phyloP scores from a whole-genome alignment of 2,113 vertebrate genomes.

The Pterocles burchelli region DNA sequence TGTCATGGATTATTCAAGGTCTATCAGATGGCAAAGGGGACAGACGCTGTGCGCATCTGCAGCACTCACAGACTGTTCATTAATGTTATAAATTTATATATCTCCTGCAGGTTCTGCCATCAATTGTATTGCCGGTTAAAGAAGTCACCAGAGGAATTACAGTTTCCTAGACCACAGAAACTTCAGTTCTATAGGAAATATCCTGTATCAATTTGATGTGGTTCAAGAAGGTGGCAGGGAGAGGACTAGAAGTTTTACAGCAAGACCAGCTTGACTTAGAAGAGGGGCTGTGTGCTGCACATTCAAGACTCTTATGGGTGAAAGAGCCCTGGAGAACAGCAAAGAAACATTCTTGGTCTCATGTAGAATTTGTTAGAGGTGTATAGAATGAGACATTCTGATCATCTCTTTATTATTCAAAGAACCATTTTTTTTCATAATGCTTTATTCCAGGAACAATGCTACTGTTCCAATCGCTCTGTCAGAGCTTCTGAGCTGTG shows the following conservation, averaged over 20 bases:
- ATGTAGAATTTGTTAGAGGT: neutral
- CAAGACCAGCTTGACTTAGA: neutral
- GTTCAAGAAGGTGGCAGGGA: neutral
- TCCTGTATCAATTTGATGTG: neutral
- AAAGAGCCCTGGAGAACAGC: neutral
- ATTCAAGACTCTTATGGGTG: neutral
- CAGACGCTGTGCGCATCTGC: neutral
- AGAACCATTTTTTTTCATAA: neutral
- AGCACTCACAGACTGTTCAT: neutral
- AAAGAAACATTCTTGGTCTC: neutral
- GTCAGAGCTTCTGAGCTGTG: neutral
- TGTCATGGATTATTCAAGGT: neutral
- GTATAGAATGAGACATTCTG: neutral
- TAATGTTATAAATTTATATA: neutral
- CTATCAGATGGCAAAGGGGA: neutral
- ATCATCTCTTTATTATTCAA: conserved; percentile 9
- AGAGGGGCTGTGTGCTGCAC: neutral
- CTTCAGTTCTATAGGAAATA: neutral
- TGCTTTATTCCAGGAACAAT: conserved; percentile 9
- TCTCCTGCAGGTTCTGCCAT: neutral
- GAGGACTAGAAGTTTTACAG: neutral
- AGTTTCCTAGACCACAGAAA: neutral
- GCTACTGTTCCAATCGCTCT: conserved; percentile 6
- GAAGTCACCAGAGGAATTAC: neutral
- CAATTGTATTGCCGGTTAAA: neutral